Percentiles rank a stretch among this genome's conserved stretches.
Evolutionary conservation across 2,888 invertebrate species (phyloP).

Genomic region (Sylvicola fuscatus): DNA sequence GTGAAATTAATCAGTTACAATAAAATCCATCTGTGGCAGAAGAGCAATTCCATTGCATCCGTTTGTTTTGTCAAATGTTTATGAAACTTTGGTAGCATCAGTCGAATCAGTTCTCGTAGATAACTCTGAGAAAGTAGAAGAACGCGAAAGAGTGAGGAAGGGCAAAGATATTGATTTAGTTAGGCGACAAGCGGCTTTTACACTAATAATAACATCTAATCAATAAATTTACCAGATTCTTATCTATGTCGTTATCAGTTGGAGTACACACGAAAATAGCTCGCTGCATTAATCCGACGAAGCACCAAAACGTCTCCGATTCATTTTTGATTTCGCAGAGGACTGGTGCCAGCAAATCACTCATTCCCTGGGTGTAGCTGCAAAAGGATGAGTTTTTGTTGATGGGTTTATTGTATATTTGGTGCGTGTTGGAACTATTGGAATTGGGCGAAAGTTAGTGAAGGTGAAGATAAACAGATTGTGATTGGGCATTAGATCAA

Average conservation of each 20-base stretch:
- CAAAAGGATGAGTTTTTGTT: conserved; percentile 7
- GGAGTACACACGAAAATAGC: conserved; percentile 90
- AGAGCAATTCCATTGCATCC: conserved; percentile 76
- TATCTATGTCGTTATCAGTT: conserved; percentile 87
- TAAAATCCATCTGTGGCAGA: conserved; percentile 90
- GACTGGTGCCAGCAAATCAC: conserved; percentile 83
- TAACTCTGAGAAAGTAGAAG: conserved; percentile 36
- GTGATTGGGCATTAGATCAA: too few species aligned
- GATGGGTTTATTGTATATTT: too few species aligned
- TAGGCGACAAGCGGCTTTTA: too few species aligned
- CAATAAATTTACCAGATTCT: conserved; percentile 55
- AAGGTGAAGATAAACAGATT: too few species aligned
- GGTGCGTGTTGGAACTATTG: too few species aligned
- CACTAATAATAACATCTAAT: too few species aligned
- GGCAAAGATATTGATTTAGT: neutral
- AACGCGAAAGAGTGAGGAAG: too few species aligned
- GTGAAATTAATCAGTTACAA: conserved; percentile 37
- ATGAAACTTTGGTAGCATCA: conserved; percentile 84
- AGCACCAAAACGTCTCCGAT: conserved; percentile 95
- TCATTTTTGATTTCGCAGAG: conserved; percentile 86
- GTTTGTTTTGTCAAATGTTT: conserved; percentile 62
- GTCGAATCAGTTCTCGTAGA: conserved; percentile 63
- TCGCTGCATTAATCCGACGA: conserved; percentile 87
- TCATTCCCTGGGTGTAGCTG: conserved; percentile 86
- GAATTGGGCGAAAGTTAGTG: too few species aligned